Percentiles rank a stretch among this genome's conserved stretches.
These are phyloP conservation scores for Hypomecis punctinalis DNA, from an alignment of 2,888 invertebrate genomes.

Conservation along the genomic window DNA sequence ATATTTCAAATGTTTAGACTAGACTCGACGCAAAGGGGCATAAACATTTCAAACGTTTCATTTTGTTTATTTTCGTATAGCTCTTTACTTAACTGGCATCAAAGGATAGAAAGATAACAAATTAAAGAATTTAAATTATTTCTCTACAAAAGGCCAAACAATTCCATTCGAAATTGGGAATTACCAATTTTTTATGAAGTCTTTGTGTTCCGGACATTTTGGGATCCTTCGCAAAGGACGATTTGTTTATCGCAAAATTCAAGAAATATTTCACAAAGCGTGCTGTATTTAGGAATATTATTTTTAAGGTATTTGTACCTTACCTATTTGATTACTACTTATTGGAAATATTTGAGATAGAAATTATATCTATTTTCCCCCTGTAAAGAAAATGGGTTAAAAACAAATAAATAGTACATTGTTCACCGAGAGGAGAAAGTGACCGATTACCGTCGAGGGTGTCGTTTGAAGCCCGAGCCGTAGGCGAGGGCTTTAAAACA, in stretches of 20 bases:
- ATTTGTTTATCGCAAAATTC: not conserved
- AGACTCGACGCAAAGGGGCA: not conserved
- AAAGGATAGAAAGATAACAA: constrained; percentile 6
- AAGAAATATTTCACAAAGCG: not conserved
- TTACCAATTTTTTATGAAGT: not conserved
- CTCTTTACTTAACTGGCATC: not conserved
- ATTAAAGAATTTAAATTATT: constrained; percentile 3
- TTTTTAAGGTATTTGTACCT: no score
- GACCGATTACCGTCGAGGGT: no score
- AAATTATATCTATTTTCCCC: no score
- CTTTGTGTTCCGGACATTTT: not conserved
- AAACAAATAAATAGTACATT: no score
- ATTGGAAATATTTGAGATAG: no score
- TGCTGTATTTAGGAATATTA: not conserved
- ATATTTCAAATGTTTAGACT: no score
- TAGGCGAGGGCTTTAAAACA: no score
- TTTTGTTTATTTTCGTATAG: not conserved
- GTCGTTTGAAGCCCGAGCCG: no score
- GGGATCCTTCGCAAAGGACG: not conserved
- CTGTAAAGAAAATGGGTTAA: no score
- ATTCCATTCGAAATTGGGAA: not conserved
- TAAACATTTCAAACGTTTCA: not conserved
- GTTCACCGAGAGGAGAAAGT: no score
- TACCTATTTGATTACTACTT: no score
- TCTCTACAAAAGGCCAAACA: constrained; percentile 1